Percentiles rank a stretch among this genome's conserved stretches.
These are phyloP conservation scores for Phyllostomus discolor DNA, from an alignment of 2,113 vertebrate species.

Conservation along the genomic window DNA sequence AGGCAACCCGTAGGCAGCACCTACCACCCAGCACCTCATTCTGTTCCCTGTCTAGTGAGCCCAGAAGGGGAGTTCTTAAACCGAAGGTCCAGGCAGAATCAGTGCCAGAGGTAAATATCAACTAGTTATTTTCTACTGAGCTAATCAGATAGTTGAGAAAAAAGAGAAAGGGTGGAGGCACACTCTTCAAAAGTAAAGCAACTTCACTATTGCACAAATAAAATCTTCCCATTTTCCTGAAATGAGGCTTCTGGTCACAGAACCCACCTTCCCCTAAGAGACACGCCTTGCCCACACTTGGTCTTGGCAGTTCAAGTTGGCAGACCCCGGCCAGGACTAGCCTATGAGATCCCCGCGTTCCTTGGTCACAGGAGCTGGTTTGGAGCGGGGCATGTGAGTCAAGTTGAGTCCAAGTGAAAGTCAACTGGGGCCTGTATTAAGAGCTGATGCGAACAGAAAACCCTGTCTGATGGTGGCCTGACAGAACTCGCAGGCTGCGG, in stretches of 20 bases:
- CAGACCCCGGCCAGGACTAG: background rate
- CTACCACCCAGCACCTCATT: background rate
- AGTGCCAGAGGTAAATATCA: background rate
- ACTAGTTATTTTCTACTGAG: background rate
- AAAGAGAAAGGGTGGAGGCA: background rate
- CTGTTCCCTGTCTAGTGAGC: background rate
- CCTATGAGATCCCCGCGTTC: background rate
- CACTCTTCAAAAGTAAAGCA: background rate
- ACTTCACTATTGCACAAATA: background rate
- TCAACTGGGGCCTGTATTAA: background rate
- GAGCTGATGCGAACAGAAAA: background rate
- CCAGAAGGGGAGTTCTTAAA: background rate
- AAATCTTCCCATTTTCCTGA: background rate
- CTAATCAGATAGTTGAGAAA: background rate
- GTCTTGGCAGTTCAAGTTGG: background rate
- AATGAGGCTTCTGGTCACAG: background rate
- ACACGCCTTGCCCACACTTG: background rate
- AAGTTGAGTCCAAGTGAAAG: background rate
- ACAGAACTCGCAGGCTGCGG: background rate
- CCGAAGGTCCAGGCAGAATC: background rate
- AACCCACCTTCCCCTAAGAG: background rate
- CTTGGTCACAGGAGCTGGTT: background rate
- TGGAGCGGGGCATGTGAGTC: background rate
- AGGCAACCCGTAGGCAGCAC: fast-evolving
- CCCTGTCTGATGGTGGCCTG: background rate